Evolutionary conservation across 2,113 vertebrate genomes (phyloP).

Genomic region (Scophthalmus maximus): DNA sequence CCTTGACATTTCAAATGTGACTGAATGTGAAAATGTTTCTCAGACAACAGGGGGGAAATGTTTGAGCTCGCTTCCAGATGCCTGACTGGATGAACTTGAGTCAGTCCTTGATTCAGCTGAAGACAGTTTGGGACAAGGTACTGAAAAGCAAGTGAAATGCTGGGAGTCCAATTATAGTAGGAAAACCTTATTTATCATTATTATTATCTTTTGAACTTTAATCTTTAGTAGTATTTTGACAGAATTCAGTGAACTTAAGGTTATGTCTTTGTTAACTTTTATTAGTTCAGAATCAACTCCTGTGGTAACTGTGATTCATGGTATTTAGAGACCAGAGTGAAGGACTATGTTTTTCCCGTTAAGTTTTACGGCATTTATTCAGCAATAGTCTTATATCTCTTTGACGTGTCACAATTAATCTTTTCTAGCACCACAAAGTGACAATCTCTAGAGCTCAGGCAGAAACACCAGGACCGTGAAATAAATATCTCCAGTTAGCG

Average conservation of each 20-base stretch:
- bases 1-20: constrained; percentile 7
- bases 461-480: background rate
- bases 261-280: too few species aligned
- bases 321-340: background rate
- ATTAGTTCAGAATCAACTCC: background rate
- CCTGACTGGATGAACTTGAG: background rate
- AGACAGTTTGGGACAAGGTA: background rate
- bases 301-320: background rate
- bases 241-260: too few species aligned
- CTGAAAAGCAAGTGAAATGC: background rate
- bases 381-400: background rate
- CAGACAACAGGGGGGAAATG: background rate
- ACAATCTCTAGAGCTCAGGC: background rate
- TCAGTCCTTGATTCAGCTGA: background rate
- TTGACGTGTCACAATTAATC: constrained; percentile 11
- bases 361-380: background rate
- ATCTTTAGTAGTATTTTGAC: too few species aligned
- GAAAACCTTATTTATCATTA: too few species aligned
- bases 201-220: too few species aligned
- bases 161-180: too few species aligned
- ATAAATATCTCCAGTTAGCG: constrained; percentile 30
- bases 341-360: background rate
- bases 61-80: too few species aligned
- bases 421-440: background rate
- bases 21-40: background rate